Conservation (phyloP, 2,888 invertebrate species). For the Pegoplata infirma region DNA sequence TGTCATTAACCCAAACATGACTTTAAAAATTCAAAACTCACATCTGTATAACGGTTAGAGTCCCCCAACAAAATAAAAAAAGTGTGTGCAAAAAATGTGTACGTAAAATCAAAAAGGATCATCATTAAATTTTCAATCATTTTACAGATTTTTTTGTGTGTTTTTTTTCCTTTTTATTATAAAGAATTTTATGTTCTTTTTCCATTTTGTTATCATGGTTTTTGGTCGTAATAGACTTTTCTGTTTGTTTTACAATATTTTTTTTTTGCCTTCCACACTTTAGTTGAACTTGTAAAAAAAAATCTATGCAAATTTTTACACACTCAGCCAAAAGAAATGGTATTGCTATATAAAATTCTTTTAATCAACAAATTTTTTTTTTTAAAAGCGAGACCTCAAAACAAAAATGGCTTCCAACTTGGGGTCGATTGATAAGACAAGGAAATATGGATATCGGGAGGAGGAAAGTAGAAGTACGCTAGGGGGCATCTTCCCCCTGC, state of each 20-base stretch:
- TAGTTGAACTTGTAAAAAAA: constrained; percentile 6
- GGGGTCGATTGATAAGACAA: too few relatives aligned
- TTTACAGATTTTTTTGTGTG: constrained; percentile 43
- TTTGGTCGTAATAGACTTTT: constrained; percentile 58
- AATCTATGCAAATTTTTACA: constrained; percentile 54
- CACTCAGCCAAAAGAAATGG: too few relatives aligned
- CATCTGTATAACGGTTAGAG: too few relatives aligned
- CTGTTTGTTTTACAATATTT: constrained; percentile 51
- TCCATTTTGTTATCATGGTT: constrained; percentile 15
- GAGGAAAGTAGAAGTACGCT: too few relatives aligned
- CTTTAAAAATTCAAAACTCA: too few relatives aligned
- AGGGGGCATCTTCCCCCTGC: too few relatives aligned
- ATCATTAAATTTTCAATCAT: constrained; percentile 60
- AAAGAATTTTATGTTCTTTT: not conserved
- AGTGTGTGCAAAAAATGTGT: not conserved
- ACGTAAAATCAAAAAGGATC: constrained; percentile 43
- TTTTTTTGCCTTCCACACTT: constrained; percentile 11
- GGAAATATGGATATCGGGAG: too few relatives aligned
- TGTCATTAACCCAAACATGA: too few relatives aligned
- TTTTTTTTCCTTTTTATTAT: not conserved
- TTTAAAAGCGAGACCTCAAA: too few relatives aligned
- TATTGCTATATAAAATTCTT: not conserved
- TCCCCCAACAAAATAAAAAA: not conserved
- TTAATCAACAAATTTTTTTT: too few relatives aligned
- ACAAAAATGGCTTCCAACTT: too few relatives aligned